Evolutionary conservation across 2,888 invertebrate genomes (phyloP).

Genomic region (Drosophila conformis): DNA sequence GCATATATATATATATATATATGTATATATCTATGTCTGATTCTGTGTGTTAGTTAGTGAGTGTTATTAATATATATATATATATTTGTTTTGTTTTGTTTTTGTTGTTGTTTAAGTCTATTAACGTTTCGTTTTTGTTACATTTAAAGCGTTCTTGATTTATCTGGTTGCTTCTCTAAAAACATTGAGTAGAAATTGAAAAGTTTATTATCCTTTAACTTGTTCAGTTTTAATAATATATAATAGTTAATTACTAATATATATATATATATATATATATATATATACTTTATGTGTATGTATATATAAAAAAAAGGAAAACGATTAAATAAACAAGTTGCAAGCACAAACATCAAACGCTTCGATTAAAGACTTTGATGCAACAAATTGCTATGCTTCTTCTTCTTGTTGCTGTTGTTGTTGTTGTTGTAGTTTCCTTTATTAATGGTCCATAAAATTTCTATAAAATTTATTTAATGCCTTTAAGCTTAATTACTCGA

Average conservation of each 20-base stretch:
- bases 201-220: conserved; percentile 38
- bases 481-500: conserved; percentile 23
- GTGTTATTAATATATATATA: conserved; percentile 39
- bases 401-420: conserved; percentile 12
- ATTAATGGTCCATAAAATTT: conserved; percentile 74
- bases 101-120: conserved; percentile 61
- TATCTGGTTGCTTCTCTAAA: conserved; percentile 60
- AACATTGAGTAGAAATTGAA: conserved; percentile 72
- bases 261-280: conserved; percentile 6
- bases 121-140: conserved; percentile 79
- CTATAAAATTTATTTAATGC: conserved; percentile 56
- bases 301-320: conserved; percentile 25
- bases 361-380: conserved; percentile 31
- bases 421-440: conserved; percentile 37
- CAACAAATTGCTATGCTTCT: conserved; percentile 3
- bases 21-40: conserved; percentile 28
- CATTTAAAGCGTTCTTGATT: conserved; percentile 75
- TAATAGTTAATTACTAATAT: conserved; percentile 35
- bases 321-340: conserved; percentile 44
- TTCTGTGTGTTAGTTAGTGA: conserved; percentile 39
- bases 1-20: conserved; percentile 17
- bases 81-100: conserved; percentile 16
- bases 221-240: conserved; percentile 31
- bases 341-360: conserved; percentile 33
- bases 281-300: background rate